Evolutionary conservation across 2,888 invertebrate genomes (phyloP), one percentile per base, ranked within the genome.

Genomic region (Tigriopus californicus): DNA sequence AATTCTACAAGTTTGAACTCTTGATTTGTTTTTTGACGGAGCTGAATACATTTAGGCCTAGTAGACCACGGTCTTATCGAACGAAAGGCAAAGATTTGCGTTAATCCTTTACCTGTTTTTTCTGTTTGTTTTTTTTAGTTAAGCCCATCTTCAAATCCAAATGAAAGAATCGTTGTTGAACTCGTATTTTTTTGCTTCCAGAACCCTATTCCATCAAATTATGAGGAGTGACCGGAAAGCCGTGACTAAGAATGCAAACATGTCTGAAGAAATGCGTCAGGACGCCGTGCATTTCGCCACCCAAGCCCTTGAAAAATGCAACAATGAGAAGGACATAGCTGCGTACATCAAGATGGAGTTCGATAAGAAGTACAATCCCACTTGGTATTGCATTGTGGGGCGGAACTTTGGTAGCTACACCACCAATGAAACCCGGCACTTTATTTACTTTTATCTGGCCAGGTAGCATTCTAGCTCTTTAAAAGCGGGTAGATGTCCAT

Each of bases 231-330:
- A 94, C 79, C 84, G 92, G 73, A 98, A 97, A 77, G 97, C 97
- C 70, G 97, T 97, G 65, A 95, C 98, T 74, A 97, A 97, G 79
- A 98, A 98, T 80, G 97, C 95, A 68, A 97, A 97, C 75, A 97
- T 98, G 97, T 86, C 91, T 68, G 97, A 98, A 75, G 97, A 98
- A 76, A 97, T 97, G 97, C 97, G 98, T 80, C 95, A 97, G 72
- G 97, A 98, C 74, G 94, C 97, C 66, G 94, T 98, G 40, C 95
- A 97, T 74, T 94, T 92, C 74, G 95, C 97, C 67, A 95, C 94
- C 64, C 92, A 94, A 73, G 95, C 97, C 25, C 79, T 98, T 64
- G 97, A 98, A 73, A 98, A 97, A 72, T 97, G 89, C 75, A 95
- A 95, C 75, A 94, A 95, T 74, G 97, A 97, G 77, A 97, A 98